Evolutionary conservation across 1,140 invertebrate genomes (phyloP), one percentile per base, ranked within the genome.

Genomic region (Temnothorax longispinosus): DNA sequence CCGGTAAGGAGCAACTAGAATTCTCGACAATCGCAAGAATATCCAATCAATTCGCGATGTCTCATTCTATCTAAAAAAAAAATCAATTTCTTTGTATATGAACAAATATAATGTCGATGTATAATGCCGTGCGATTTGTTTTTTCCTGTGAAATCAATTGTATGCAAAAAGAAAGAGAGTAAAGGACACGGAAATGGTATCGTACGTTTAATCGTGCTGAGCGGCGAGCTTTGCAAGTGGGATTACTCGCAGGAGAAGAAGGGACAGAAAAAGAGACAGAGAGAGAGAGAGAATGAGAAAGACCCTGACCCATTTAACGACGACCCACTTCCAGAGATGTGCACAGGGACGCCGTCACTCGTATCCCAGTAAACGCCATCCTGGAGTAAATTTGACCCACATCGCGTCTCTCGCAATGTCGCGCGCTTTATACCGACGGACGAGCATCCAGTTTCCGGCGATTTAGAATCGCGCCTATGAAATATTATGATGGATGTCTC

Each of bases 281-380:
- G 21, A 65, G n/a, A 50, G 41, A 50, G 6, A 62, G 21, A 50
- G 15, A 64, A 41, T 10, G 18, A 35, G 44, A 41, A 27, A 77
- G 91, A 93, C 94, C 93, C 41, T 94, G 94, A 94, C 94, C 94
- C 60, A 94, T 94, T 87, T 78, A 89, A 91, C 69, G 80, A 67
- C 82, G 93, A 93, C 93, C 93, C 74, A 93, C 64, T 91, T 88
- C 2, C 71, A 54, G 13, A 10, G 52, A 47, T 80, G n/a, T 54
- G 67, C 65, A 76, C 82, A 90, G 77, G 76, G 64, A 85, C 41
- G 58, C 77, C 62, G 52, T 81, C 58, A 56, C 6, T n/a, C 81
- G 44, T 32, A 56, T n/a, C 62, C 69, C 50, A 80, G 87, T 60
- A 89, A 85, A 81, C 62, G 74, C 64, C 87, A 88, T 88, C 87